Conservation (phyloP, 2,113 vertebrate species). For the Elgaria multicarinata region DNA sequence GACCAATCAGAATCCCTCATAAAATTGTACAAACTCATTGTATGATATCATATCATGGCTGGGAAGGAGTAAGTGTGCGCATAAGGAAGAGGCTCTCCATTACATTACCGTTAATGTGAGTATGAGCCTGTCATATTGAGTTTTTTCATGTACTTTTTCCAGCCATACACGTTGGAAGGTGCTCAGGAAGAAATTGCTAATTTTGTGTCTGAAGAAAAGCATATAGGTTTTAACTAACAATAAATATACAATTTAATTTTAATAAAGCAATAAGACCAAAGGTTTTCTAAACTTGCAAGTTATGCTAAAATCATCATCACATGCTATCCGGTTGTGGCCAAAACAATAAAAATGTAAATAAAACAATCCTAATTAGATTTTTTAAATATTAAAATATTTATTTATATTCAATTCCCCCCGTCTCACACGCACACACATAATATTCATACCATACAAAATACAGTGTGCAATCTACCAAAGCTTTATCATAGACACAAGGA, state of each 20-base stretch:
- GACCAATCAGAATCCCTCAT: slow-evolving; percentile 88
- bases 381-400: background rate
- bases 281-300: slow-evolving; percentile 29
- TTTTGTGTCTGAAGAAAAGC: slow-evolving; percentile 97
- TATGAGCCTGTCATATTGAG: slow-evolving; percentile 96
- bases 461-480: background rate
- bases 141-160: slow-evolving; percentile 96
- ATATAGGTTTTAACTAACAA: slow-evolving; percentile 89
- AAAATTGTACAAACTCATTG: slow-evolving; percentile 82
- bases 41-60: slow-evolving; percentile 79
- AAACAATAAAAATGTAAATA: slow-evolving; percentile 18
- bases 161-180: slow-evolving; percentile 95
- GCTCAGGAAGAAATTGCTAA: slow-evolving; percentile 98
- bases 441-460: slow-evolving; percentile 12
- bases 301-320: slow-evolving; percentile 49
- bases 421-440: slow-evolving; percentile 4
- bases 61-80: slow-evolving; percentile 75
- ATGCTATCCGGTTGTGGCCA: slow-evolving; percentile 25
- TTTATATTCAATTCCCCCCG: background rate
- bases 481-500: background rate
- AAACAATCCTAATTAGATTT: background rate
- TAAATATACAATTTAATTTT: slow-evolving; percentile 73
- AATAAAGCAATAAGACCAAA: slow-evolving; percentile 65
- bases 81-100: slow-evolving; percentile 78
- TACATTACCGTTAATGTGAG: slow-evolving; percentile 97